Conservation (phyloP, 2,113 vertebrate genomes). For the Actenoides hombroni region DNA sequence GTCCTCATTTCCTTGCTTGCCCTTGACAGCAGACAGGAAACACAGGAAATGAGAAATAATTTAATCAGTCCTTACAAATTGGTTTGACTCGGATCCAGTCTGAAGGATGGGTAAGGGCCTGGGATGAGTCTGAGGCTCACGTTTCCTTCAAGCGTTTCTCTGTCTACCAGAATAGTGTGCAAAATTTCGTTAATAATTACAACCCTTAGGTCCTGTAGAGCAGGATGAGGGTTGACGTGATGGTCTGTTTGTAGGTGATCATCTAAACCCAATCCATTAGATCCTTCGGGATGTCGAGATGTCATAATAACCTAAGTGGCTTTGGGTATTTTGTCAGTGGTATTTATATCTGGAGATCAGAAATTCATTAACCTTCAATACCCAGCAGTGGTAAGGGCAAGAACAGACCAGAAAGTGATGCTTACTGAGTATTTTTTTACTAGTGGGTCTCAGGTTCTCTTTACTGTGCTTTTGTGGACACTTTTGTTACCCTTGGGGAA, state of each 20-base stretch:
- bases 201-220: not conserved
- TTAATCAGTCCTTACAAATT: not conserved
- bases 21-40: not conserved
- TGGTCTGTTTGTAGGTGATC: not conserved
- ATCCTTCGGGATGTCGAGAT: not conserved
- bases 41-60: constrained; percentile 29
- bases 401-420: not conserved
- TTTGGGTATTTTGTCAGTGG: not conserved
- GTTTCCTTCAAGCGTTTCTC: not conserved
- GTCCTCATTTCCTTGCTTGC: constrained; percentile 8
- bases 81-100: not conserved
- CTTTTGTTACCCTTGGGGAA: not conserved
- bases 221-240: not conserved
- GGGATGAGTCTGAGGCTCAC: accelerated
- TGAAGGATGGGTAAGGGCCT: not conserved
- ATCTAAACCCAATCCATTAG: not conserved
- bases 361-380: not conserved
- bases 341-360: not conserved
- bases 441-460: not conserved
- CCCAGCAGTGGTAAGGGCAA: not conserved
- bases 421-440: not conserved
- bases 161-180: not conserved
- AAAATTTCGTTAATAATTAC: not conserved
- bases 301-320: not conserved
- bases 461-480: not conserved